Conservation (phyloP, 2,888 invertebrate species). For the Parasteatoda lunata region DNA sequence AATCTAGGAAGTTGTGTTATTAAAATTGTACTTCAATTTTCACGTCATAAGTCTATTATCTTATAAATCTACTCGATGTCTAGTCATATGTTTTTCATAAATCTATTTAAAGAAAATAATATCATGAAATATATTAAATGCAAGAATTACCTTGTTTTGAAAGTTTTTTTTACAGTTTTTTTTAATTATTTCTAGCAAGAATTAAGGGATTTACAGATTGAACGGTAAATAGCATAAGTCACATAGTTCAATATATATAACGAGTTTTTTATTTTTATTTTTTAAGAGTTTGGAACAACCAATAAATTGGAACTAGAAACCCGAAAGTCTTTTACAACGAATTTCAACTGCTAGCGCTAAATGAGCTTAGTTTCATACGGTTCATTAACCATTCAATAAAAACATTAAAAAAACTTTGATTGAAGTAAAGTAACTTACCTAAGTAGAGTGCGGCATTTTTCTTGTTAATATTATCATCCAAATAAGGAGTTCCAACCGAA, state of each 20-base stretch:
- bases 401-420: background rate
- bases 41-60: no score
- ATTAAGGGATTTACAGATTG: no score
- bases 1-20: no score
- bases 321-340: background rate
- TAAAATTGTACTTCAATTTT: no score
- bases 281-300: background rate
- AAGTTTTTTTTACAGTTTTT: no score
- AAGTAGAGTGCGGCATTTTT: conserved; percentile 80
- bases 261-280: background rate
- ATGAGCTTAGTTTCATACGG: background rate
- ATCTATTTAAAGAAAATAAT: no score
- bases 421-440: conserved; percentile 76
- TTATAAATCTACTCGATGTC: no score
- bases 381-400: background rate
- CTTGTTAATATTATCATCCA: conserved; percentile 82
- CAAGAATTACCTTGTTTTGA: no score
- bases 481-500: conserved; percentile 81
- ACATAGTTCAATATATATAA: background rate
- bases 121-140: no score
- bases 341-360: background rate
- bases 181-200: no score
- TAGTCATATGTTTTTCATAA: no score
- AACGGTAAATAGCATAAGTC: background rate
- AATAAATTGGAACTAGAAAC: background rate